Percentiles rank a stretch among this genome's conserved stretches.
Conservation (phyloP, 2,888 invertebrate species). For the Cryptocephalus moraei region DNA sequence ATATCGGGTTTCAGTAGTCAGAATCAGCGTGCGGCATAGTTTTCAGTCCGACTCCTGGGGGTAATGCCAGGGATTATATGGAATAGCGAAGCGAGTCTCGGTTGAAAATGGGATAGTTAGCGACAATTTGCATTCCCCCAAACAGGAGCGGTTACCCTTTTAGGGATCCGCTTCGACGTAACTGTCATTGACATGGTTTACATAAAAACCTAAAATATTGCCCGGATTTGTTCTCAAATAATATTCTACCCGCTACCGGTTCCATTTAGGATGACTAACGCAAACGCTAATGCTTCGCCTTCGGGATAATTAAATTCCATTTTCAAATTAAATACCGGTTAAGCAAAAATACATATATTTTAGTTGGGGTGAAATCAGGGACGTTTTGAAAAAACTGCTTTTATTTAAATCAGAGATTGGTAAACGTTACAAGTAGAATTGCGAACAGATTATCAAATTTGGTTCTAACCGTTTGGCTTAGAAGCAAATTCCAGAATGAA, state of each 20-base stretch:
- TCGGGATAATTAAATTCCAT: too few relatives aligned
- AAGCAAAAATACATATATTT: too few relatives aligned
- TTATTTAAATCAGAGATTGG: too few relatives aligned
- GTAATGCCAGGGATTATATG: conserved; percentile 34
- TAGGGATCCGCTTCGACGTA: conserved; percentile 35
- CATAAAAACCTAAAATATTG: conserved; percentile 34
- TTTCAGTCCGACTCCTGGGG: conserved; percentile 21
- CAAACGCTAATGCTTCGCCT: too few relatives aligned
- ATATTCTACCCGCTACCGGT: not conserved
- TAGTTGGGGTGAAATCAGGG: too few relatives aligned
- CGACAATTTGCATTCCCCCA: conserved; percentile 40
- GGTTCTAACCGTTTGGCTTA: too few relatives aligned
- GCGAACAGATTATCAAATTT: too few relatives aligned
- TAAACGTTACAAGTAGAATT: too few relatives aligned
- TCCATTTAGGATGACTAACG: too few relatives aligned
- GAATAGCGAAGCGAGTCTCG: conserved; percentile 28
- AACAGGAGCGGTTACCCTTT: conserved; percentile 35
- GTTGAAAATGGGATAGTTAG: conserved; percentile 37
- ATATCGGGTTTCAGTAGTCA: conserved; percentile 19
- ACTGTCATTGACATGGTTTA: conserved; percentile 5
- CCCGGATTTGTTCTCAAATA: conserved; percentile 24
- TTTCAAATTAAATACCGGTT: too few relatives aligned
- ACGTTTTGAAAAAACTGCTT: too few relatives aligned
- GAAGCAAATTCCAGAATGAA: too few relatives aligned
- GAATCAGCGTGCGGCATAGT: conserved; percentile 14